Evolutionary conservation across 2,888 invertebrate genomes (phyloP).

Genomic region (Eremobia ochroleuca): DNA sequence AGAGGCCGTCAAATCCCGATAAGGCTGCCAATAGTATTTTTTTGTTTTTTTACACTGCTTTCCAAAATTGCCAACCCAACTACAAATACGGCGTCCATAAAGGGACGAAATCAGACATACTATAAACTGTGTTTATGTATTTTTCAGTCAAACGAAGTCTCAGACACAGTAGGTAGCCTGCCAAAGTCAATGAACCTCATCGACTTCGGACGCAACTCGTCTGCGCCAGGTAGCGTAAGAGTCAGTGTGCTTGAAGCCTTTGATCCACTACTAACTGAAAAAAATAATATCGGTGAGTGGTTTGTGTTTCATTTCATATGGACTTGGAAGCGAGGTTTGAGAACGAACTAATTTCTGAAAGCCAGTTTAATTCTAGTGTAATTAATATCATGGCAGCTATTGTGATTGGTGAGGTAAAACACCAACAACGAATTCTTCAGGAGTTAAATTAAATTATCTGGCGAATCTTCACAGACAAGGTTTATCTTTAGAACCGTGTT

Average conservation of each 20-base stretch:
- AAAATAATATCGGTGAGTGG: conserved; percentile 90
- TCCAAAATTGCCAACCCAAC: not conserved
- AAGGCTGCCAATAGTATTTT: not conserved
- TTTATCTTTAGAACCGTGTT: not conserved
- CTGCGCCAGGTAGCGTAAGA: conserved; percentile 88
- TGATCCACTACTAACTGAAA: conserved; percentile 95
- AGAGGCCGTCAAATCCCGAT: not conserved
- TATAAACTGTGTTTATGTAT: not conserved
- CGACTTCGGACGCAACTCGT: conserved; percentile 84
- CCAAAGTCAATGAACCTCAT: conserved; percentile 86
- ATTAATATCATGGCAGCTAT: not conserved
- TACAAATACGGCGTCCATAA: not conserved
- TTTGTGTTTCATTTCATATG: conserved; percentile 76
- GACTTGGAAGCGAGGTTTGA: conserved; percentile 56
- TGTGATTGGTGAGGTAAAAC: not conserved
- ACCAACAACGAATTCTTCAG: not conserved
- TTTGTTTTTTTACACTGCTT: not conserved
- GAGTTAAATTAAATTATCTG: not conserved
- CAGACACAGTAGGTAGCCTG: conserved; percentile 82
- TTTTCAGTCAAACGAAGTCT: conserved; percentile 85
- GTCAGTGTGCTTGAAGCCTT: conserved; percentile 96
- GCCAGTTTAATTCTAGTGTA: not conserved
- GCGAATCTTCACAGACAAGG: not conserved
- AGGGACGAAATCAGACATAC: not conserved
- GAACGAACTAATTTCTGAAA: not conserved